Percentiles rank a stretch among this genome's conserved stretches.
Evolutionary conservation across 1,140 invertebrate species (phyloP).

Genomic region (Aleiodes sp.): DNA sequence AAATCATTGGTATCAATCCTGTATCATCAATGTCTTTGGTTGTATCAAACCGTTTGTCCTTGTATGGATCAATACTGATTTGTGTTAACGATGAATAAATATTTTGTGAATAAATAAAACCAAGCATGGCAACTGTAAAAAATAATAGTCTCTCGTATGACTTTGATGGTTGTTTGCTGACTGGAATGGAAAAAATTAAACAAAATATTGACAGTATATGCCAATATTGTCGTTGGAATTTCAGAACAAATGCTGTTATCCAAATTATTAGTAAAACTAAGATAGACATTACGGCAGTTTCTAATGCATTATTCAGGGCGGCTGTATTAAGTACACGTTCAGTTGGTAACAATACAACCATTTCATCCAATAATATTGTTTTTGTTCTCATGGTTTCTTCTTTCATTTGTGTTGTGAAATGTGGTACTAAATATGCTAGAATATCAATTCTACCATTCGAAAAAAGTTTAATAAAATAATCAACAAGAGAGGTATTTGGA

Average conservation of each 20-base stretch:
- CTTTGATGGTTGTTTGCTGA: background rate
- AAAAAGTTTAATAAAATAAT: background rate
- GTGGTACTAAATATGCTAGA: background rate
- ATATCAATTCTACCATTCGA: background rate
- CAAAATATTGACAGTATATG: background rate
- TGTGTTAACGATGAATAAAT: background rate
- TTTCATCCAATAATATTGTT: background rate
- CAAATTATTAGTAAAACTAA: background rate
- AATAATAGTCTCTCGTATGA: background rate
- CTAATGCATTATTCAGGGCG: background rate
- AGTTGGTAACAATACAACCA: background rate
- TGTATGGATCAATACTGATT: background rate
- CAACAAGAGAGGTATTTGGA: background rate
- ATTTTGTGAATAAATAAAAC: background rate
- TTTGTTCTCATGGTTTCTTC: background rate
- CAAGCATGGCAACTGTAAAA: background rate
- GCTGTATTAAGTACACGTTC: background rate
- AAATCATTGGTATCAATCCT: background rate
- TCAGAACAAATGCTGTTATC: background rate
- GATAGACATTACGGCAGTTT: background rate
- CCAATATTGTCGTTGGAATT: background rate
- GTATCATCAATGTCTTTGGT: background rate
- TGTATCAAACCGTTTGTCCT: background rate
- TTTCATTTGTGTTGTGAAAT: background rate
- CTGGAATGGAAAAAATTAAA: background rate